A percentile compares a stretch with the other conserved stretches of the same genome.
Evolutionary conservation across 2,888 invertebrate genomes (phyloP).

Genomic region (Neoaliturus tenellus): DNA sequence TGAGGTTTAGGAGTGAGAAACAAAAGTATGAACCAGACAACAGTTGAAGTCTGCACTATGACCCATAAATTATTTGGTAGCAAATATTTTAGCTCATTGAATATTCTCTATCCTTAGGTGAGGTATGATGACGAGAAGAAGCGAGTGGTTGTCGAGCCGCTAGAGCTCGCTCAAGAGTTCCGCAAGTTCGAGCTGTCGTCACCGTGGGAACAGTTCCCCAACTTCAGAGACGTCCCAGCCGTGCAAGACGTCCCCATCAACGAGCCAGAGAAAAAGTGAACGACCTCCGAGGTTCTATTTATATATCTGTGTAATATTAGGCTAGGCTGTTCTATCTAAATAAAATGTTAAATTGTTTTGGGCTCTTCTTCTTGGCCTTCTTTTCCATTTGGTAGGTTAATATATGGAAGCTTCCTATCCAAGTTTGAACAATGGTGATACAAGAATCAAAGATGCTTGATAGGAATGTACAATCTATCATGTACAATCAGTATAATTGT

Average conservation of each 20-base stretch:
- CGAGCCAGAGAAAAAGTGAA: conserved; percentile 60
- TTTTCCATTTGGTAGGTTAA: not conserved
- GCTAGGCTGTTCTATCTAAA: not conserved
- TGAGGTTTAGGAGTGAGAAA: too few relatives aligned
- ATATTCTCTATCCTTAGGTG: too few relatives aligned
- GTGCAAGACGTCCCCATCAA: conserved; percentile 78
- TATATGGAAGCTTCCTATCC: too few relatives aligned
- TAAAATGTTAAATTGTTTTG: not conserved
- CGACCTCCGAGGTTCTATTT: not conserved
- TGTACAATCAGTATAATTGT: too few relatives aligned
- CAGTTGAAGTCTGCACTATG: too few relatives aligned
- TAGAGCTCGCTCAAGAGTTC: conserved; percentile 98
- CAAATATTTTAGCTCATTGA: too few relatives aligned
- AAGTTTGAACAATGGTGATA: too few relatives aligned
- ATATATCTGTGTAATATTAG: conserved; percentile 5
- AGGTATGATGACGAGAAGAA: conserved; percentile 99
- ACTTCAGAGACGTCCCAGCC: conserved; percentile 82
- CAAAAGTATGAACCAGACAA: too few relatives aligned
- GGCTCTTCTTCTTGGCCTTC: not conserved
- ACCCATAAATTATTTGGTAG: too few relatives aligned
- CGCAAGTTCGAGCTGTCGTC: conserved; percentile 97
- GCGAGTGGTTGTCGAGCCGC: conserved; percentile 96
- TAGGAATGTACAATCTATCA: too few relatives aligned
- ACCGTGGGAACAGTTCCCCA: conserved; percentile 99
- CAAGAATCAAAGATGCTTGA: too few relatives aligned